Evolutionary conservation across 2,113 vertebrate genomes (phyloP).

Genomic region (Phoenicopterus ruber): DNA sequence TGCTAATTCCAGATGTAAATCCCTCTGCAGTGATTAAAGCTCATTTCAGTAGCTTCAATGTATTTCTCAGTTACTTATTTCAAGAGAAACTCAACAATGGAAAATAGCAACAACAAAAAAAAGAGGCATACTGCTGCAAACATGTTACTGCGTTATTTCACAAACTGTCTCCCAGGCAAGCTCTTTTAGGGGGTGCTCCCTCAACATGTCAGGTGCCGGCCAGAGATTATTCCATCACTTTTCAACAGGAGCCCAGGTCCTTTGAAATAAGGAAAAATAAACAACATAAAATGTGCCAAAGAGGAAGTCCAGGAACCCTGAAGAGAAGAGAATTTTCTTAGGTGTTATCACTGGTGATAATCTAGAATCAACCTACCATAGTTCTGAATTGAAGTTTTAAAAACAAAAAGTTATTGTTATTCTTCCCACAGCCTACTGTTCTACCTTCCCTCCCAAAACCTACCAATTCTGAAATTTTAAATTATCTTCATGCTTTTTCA

Average conservation of each 20-base stretch:
- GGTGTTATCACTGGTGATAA: not conserved
- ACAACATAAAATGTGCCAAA: slow-evolving; percentile 57
- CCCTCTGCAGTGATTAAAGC: not conserved
- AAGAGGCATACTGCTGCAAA: slow-evolving; percentile 63
- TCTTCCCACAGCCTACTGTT: not conserved
- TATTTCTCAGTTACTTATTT: slow-evolving; percentile 23
- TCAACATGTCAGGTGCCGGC: slow-evolving; percentile 64
- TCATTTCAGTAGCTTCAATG: not conserved
- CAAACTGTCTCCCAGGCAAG: slow-evolving; percentile 64
- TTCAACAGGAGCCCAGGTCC: slow-evolving; percentile 68
- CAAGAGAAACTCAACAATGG: not conserved
- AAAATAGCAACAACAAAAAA: slow-evolving; percentile 43
- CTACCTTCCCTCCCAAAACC: not conserved
- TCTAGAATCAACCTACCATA: not conserved
- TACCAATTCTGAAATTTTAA: not conserved
- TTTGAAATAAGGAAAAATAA: slow-evolving; percentile 73
- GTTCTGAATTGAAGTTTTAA: not conserved
- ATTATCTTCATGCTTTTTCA: not conserved
- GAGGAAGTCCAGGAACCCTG: slow-evolving; percentile 12
- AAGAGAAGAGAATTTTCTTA: slow-evolving; percentile 43
- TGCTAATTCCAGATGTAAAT: not conserved
- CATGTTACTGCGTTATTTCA: slow-evolving; percentile 68
- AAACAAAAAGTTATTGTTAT: not conserved
- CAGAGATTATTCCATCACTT: slow-evolving; percentile 62
- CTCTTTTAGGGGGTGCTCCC: slow-evolving; percentile 58